Evolutionary conservation across 2,113 vertebrate species (phyloP).

Genomic region (Orientallactaga bullata): DNA sequence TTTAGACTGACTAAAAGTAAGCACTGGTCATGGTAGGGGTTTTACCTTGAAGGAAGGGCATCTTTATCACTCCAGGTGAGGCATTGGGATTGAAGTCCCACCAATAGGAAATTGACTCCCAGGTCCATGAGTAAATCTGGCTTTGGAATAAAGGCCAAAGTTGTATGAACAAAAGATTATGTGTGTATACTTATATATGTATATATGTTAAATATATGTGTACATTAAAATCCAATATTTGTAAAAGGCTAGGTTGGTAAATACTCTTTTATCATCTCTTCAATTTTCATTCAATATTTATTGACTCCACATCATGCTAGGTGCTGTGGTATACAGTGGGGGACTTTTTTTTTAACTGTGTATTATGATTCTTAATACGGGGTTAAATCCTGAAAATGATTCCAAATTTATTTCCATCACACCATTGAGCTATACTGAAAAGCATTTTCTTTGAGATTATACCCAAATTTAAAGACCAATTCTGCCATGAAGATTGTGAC

Average conservation of each 20-base stretch:
- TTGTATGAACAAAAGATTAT: not conserved
- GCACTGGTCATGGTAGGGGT: not conserved
- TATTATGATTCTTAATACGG: not conserved
- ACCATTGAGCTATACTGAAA: not conserved
- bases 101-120: not conserved
- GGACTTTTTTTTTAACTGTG: not conserved
- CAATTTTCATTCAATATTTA: not conserved
- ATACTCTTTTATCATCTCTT: not conserved
- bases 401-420: not conserved
- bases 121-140: not conserved
- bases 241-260: not conserved
- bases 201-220: not conserved
- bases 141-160: conserved; percentile 36
- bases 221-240: not conserved
- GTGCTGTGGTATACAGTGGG: not conserved
- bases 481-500: conserved; percentile 11
- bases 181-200: not conserved
- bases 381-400: not conserved
- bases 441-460: not conserved
- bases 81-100: not conserved
- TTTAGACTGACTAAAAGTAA: conserved; percentile 17
- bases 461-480: not conserved
- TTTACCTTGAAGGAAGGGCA: not conserved
- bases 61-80: not conserved
- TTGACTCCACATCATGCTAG: not conserved